These are phyloP conservation scores for Parnassius mnemosyne DNA, from an alignment of 2,888 invertebrate genomes.

Conservation along the genomic window DNA sequence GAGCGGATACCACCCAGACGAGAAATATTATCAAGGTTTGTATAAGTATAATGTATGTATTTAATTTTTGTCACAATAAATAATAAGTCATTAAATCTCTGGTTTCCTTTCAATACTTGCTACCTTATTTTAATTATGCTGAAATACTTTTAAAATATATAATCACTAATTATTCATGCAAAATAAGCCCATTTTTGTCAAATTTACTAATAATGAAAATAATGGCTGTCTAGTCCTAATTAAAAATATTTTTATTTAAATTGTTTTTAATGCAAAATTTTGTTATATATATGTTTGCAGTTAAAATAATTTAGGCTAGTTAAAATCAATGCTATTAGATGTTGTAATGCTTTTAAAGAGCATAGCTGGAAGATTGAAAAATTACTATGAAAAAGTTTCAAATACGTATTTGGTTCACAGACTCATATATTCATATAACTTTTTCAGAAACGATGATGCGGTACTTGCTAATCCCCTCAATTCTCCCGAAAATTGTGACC, in stretches of 20 bases:
- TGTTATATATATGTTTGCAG: not conserved
- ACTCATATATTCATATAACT: not conserved
- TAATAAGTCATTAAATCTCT: conserved; percentile 4
- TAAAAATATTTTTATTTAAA: not conserved
- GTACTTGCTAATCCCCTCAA: conserved; percentile 50
- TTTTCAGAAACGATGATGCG: conserved; percentile 58
- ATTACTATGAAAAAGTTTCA: no score
- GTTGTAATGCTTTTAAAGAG: no score
- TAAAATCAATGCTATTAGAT: no score
- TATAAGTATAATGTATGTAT: conserved; percentile 23
- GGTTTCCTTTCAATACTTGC: conserved; percentile 14
- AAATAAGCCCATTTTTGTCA: not conserved
- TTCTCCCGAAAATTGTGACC: conserved; percentile 53
- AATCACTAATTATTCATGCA: no score
- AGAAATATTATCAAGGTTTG: conserved; percentile 55
- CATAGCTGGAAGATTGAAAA: no score
- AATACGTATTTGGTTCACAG: no score
- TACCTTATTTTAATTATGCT: not conserved
- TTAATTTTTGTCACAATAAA: conserved; percentile 17
- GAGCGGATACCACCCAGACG: conserved; percentile 55
- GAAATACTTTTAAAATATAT: no score
- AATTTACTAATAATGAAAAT: no score
- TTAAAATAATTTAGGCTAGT: not conserved
- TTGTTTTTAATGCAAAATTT: not conserved
- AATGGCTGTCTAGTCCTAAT: no score